These are phyloP conservation scores for Spodoptera littoralis DNA, from an alignment of 2,888 invertebrate species.

Conservation along the genomic window DNA sequence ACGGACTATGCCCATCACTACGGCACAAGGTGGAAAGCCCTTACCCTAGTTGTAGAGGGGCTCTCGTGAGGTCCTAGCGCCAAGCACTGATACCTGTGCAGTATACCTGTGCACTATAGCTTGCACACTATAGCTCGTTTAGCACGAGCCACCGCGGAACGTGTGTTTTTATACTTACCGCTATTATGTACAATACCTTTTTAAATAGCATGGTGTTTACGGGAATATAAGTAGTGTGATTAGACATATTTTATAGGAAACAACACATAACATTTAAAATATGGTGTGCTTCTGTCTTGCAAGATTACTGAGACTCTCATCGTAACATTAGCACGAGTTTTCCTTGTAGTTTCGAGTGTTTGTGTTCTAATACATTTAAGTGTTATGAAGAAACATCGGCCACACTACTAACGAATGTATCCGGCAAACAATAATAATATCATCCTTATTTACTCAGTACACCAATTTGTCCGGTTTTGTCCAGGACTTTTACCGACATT, in stretches of 20 bases:
- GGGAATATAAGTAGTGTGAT: no score
- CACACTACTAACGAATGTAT: constrained; percentile 26
- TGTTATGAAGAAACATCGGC: constrained; percentile 30
- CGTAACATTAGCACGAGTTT: no score
- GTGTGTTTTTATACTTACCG: constrained; percentile 43
- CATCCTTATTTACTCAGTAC: constrained; percentile 47
- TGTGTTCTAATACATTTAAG: neutral
- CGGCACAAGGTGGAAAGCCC: constrained; percentile 67
- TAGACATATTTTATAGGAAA: no score
- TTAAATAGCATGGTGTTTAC: constrained; percentile 13
- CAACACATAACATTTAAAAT: no score
- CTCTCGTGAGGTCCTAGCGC: constrained; percentile 60
- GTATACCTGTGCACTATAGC: constrained; percentile 26
- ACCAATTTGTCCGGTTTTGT: constrained; percentile 57
- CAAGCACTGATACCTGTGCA: constrained; percentile 56
- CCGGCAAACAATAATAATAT: constrained; percentile 36
- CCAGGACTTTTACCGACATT: constrained; percentile 60
- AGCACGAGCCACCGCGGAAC: constrained; percentile 27
- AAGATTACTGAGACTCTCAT: no score
- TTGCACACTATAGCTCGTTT: constrained; percentile 48
- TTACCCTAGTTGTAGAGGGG: constrained; percentile 73
- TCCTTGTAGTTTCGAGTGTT: no score
- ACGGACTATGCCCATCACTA: constrained; percentile 54
- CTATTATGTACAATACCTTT: constrained; percentile 26
- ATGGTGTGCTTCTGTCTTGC: no score